phyloP scores from a whole-genome alignment of 2,113 vertebrate genomes.

The Lanius collurio region DNA sequence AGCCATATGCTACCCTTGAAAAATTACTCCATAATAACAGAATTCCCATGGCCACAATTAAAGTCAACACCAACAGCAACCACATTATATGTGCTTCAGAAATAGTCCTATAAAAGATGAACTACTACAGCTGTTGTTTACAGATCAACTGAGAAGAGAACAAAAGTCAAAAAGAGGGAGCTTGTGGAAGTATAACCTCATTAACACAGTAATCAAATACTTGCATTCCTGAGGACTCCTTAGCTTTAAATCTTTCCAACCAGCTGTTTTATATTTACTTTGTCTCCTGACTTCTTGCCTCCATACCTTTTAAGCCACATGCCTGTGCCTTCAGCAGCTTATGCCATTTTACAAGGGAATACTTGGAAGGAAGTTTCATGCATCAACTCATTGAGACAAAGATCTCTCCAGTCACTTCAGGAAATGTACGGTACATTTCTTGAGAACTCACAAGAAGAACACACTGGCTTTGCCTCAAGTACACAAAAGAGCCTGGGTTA shows the following conservation, averaged over 20 bases:
- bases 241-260: background rate
- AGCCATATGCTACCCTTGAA: background rate
- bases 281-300: background rate
- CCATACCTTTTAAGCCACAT: background rate
- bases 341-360: background rate
- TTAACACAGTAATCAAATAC: background rate
- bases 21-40: background rate
- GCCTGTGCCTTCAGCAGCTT: background rate
- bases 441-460: background rate
- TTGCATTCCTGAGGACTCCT: background rate
- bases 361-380: background rate
- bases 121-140: background rate
- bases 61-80: background rate
- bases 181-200: background rate
- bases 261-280: background rate
- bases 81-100: background rate
- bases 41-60: background rate
- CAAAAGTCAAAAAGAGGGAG: background rate
- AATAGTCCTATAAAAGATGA: background rate
- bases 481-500: background rate
- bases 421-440: background rate
- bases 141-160: background rate
- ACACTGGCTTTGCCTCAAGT: background rate
- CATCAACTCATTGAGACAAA: background rate
- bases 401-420: background rate